Base-by-base conservation (phyloP, 2,113 vertebrate species). In the Lampris incognitus region DNA sequence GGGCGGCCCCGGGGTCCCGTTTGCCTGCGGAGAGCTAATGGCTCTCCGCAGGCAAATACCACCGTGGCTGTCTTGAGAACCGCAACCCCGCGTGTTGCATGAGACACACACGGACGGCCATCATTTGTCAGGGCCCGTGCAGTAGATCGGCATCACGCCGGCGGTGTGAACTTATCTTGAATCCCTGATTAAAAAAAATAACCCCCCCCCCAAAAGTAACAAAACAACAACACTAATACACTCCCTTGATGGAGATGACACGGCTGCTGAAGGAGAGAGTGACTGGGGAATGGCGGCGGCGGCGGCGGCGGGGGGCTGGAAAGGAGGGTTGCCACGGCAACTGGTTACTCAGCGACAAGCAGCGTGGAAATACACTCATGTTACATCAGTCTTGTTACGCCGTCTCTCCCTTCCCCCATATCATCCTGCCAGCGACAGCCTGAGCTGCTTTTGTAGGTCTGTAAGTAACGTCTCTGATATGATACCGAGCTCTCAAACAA, bases 301-400 rank as follows among this genome's bases (percentile, higher is more conserved):
- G 54, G 51, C 2, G 51, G 50, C 9, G 37, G 58, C 55, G 46
- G 78, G 13, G 64, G 57, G 73, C 71, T 58, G 54, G 65, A 52
- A 78, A 79, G 82, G 61, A 79, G 13, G 65, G 89, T 91, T 91
- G 67, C 87, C 90, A 91, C 66, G 88, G 85, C 87, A 92, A 91
- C 91, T 81, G 72, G 88, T 92, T 89, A 90, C 89, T 92, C 90
- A 88, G 89, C 78, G 80, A 90, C 92, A 87, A 90, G 76, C 73
- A 61, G 66, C 81, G 73, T 76, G 83, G 82, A 84, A 80, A 82
- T 81, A 75, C 67, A 72, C 75, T 88, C 77, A 64, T 81, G 87
- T 88, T 87, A 88, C 86, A 87, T 88, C 82, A 89, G 71, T 86
- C 38, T 86, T 71, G 80, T 87, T 89, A 85, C 83, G 87, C 58